Evolutionary conservation across 1,140 invertebrate genomes (phyloP).

Genomic region (Eulimnadia texana): DNA sequence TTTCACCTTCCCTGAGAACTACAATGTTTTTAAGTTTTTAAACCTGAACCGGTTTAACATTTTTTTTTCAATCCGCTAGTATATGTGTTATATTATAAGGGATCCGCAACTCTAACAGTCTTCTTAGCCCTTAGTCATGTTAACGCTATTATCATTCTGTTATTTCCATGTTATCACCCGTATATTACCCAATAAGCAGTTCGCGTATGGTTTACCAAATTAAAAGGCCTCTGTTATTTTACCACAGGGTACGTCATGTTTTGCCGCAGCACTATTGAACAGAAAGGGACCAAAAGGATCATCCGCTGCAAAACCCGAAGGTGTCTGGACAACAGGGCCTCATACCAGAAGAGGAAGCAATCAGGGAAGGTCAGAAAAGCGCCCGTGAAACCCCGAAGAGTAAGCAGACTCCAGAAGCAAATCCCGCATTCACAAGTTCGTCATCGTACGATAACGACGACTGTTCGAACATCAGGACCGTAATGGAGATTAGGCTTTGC

Average conservation of each 20-base stretch:
- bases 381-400: not conserved
- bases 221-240: not conserved
- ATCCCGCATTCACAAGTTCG: not conserved
- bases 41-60: too few relatives aligned
- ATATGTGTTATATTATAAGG: too few relatives aligned
- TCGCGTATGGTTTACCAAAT: not conserved
- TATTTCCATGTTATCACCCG: too few relatives aligned
- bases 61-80: too few relatives aligned
- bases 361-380: not conserved
- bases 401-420: not conserved
- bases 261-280: not conserved
- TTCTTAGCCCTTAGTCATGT: too few relatives aligned
- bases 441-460: too few relatives aligned
- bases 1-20: too few relatives aligned
- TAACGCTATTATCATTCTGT: too few relatives aligned
- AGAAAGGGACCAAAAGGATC: not conserved
- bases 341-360: not conserved
- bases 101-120: too few relatives aligned
- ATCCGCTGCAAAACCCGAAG: not conserved
- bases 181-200: not conserved
- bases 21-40: too few relatives aligned
- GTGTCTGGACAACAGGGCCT: not conserved
- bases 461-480: too few relatives aligned
- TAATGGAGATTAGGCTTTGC: too few relatives aligned
- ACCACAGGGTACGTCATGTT: not conserved